Evolutionary conservation across 1,140 invertebrate genomes (phyloP).

Genomic region (Leptoteleia sp.): DNA sequence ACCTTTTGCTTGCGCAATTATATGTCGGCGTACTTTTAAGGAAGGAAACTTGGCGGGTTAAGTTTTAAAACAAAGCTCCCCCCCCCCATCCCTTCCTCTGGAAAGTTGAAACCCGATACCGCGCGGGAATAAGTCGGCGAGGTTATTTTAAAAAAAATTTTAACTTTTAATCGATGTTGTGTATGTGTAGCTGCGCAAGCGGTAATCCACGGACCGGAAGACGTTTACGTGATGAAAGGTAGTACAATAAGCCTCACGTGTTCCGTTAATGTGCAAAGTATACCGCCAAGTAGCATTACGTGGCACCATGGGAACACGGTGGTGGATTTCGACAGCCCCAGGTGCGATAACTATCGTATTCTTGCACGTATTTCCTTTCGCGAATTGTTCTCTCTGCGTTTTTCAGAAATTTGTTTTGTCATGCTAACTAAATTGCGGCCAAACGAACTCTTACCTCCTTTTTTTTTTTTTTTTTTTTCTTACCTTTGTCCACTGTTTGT

Average conservation of each 20-base stretch:
- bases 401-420: slow-evolving; percentile 30
- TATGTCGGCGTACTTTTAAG: neutral
- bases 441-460: neutral
- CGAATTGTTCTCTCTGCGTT: neutral
- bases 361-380: slow-evolving; percentile 37
- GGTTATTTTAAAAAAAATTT: slow-evolving; percentile 32
- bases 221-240: slow-evolving; percentile 93
- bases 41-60: slow-evolving; percentile 11
- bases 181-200: slow-evolving; percentile 94
- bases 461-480: neutral
- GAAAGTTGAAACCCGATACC: slow-evolving; percentile 11
- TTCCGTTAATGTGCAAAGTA: slow-evolving; percentile 92
- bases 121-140: slow-evolving; percentile 9
- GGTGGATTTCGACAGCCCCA: slow-evolving; percentile 92
- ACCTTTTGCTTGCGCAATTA: no score
- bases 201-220: slow-evolving; percentile 90
- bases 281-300: slow-evolving; percentile 87
- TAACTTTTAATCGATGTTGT: slow-evolving; percentile 79
- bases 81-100: neutral
- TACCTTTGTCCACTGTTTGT: neutral
- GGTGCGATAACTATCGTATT: slow-evolving; percentile 76
- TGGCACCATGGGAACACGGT: slow-evolving; percentile 91
- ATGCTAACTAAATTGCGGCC: slow-evolving; percentile 16
- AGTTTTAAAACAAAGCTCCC: slow-evolving; percentile 4
- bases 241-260: slow-evolving; percentile 94